These are phyloP conservation scores for Martes martes DNA, from an alignment of 2,113 vertebrate genomes.

Conservation along the genomic window DNA sequence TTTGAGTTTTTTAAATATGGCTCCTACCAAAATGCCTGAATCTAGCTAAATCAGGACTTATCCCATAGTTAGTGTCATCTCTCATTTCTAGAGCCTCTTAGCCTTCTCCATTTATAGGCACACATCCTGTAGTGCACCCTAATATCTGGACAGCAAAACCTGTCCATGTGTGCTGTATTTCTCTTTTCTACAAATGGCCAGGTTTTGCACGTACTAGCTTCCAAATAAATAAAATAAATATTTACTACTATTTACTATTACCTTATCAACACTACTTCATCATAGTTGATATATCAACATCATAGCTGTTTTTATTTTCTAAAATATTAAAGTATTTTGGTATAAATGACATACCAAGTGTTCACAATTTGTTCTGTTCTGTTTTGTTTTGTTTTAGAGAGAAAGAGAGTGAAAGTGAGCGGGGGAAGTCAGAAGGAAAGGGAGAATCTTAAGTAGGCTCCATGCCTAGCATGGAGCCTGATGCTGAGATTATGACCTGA, in stretches of 20 bases:
- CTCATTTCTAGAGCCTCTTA: not conserved
- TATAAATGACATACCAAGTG: not conserved
- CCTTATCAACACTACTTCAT: not conserved
- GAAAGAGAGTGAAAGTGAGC: not conserved
- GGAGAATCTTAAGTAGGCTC: not conserved
- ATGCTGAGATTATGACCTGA: not conserved
- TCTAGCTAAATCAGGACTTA: not conserved
- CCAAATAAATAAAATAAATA: not conserved
- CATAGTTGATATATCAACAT: not conserved
- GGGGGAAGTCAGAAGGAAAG: not conserved
- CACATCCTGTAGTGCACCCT: not conserved
- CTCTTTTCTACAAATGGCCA: not conserved
- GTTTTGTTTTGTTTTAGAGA: not conserved
- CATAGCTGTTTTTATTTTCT: not conserved
- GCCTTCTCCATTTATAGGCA: not conserved
- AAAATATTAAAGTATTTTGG: not conserved
- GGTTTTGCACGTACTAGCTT: not conserved
- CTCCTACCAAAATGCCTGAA: not conserved
- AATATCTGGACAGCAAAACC: not conserved
- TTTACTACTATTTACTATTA: not conserved
- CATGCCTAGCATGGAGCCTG: not conserved
- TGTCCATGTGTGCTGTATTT: not conserved
- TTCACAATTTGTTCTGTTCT: not conserved
- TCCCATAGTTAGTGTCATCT: not conserved
- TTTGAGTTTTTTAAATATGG: not conserved